Evolutionary conservation across 2,113 vertebrate genomes (phyloP).

Genomic region (Mastomys coucha): DNA sequence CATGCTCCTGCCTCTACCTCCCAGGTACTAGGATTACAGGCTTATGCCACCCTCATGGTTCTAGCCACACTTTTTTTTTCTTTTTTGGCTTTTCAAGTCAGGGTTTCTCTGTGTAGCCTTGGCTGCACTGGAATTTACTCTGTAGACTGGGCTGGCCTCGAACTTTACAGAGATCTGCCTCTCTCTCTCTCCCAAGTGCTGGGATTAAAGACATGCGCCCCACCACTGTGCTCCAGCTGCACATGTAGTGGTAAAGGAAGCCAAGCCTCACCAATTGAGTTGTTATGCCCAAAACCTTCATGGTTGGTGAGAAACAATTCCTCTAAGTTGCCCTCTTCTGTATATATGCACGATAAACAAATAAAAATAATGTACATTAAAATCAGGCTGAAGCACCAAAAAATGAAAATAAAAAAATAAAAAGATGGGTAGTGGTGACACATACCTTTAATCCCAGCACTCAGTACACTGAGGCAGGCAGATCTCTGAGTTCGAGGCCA

Average conservation of each 20-base stretch:
- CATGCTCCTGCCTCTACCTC: neutral
- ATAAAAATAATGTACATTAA: slow-evolving; percentile 7
- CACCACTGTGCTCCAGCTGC: neutral
- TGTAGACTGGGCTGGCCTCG: too few species aligned
- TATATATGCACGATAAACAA: neutral
- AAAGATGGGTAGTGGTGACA: neutral
- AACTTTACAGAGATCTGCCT: neutral
- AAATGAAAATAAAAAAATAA: neutral
- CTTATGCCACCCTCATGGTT: neutral
- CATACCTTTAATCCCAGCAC: neutral
- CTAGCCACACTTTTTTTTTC: neutral
- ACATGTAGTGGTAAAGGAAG: neutral
- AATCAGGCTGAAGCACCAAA: slow-evolving; percentile 25
- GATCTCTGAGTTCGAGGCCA: neutral
- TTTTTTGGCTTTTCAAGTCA: too few species aligned
- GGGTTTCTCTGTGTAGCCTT: too few species aligned
- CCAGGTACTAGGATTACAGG: neutral
- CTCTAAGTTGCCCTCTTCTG: neutral
- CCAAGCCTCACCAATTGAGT: neutral
- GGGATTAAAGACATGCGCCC: neutral
- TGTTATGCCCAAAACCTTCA: neutral
- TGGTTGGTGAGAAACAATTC: neutral
- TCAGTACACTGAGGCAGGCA: neutral
- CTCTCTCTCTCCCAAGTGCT: neutral
- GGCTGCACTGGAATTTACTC: too few species aligned